Percentiles rank a stretch among this genome's conserved stretches.
Evolutionary conservation across 2,113 vertebrate species (phyloP).

Genomic region (Diglossa brunneiventris): DNA sequence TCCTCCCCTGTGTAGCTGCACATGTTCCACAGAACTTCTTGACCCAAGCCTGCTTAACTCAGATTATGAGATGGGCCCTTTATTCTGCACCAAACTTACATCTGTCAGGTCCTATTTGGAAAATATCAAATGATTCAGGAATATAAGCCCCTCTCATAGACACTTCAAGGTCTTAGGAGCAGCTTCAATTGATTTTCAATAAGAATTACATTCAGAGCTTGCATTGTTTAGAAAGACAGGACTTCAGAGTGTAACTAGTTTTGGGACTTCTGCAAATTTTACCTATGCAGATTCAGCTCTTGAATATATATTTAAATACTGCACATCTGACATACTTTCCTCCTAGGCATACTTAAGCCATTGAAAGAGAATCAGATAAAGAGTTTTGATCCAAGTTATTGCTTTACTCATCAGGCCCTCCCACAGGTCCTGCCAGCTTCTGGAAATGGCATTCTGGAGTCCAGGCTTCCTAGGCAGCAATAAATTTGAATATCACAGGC

Average conservation of each 20-base stretch:
- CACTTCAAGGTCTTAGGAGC: not conserved
- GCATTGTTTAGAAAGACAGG: not conserved
- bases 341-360: not conserved
- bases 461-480: not conserved
- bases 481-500: not conserved
- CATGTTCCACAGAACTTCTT: not conserved
- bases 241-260: not conserved
- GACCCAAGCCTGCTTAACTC: not conserved
- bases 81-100: not conserved
- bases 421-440: not conserved
- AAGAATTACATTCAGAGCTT: not conserved
- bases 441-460: not conserved
- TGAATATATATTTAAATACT: not conserved
- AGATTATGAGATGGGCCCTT: not conserved
- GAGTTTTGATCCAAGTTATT: constrained; percentile 5
- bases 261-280: not conserved
- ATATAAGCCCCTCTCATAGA: not conserved
- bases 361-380: constrained; percentile 31
- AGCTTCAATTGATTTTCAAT: not conserved
- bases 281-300: not conserved
- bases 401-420: constrained; percentile 4
- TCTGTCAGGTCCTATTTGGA: not conserved
- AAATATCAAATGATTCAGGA: not conserved
- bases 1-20: not conserved
- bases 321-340: not conserved